These are phyloP conservation scores for Cyprinodon tularosa DNA, from an alignment of 2,113 vertebrate genomes.

Conservation along the genomic window DNA sequence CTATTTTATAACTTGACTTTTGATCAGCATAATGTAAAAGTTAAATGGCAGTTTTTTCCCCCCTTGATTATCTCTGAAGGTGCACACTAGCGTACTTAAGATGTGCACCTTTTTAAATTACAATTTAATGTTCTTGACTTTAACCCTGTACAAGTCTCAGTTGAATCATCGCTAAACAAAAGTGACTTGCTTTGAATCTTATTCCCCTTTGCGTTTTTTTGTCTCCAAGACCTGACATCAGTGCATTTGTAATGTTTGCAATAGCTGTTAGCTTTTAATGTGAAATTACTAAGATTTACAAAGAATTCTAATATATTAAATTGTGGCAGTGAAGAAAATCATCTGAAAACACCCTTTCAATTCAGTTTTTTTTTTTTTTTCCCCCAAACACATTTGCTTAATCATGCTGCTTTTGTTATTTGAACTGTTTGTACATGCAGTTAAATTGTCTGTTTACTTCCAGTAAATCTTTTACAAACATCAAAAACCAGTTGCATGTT, in stretches of 20 bases:
- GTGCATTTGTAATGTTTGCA: neutral
- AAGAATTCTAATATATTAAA: conserved; percentile 25
- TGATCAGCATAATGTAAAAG: neutral
- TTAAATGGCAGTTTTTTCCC: neutral
- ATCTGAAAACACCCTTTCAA: neutral
- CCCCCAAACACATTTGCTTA: neutral
- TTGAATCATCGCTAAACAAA: neutral
- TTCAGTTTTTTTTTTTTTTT: too few species aligned
- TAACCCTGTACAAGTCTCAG: neutral
- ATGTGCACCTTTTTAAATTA: too few species aligned
- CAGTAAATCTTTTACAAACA: neutral
- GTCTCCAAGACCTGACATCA: neutral
- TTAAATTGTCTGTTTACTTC: neutral
- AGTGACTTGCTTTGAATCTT: neutral
- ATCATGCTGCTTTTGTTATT: neutral
- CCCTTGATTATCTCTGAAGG: neutral
- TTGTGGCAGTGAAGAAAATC: neutral
- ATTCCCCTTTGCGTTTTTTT: neutral
- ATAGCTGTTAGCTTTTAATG: conserved; percentile 3
- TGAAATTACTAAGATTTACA: neutral
- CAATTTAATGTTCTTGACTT: neutral
- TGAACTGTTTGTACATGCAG: neutral
- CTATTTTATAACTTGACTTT: too few species aligned
- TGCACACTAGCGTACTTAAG: too few species aligned
- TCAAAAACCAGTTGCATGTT: too few species aligned